A percentile compares a stretch with the other conserved stretches of the same genome.
These are phyloP conservation scores for Propithecus deckenii DNA, from an alignment of 2,797 vertebrate species.

Conservation along the genomic window DNA sequence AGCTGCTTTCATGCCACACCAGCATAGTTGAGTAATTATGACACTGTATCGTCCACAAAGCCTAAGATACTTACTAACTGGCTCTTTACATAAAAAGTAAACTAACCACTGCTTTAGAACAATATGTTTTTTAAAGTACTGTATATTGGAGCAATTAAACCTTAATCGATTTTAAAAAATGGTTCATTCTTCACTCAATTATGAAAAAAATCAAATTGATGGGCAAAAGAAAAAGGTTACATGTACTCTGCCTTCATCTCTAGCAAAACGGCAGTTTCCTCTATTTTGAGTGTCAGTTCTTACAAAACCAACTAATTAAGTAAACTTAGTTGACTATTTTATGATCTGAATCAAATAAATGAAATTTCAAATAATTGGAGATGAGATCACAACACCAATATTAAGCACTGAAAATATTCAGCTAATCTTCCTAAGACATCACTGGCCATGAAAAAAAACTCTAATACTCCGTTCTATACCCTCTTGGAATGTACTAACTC, in stretches of 20 bases:
- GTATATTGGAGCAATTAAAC: background rate
- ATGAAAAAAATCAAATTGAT: background rate
- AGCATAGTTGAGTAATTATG: background rate
- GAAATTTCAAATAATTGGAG: background rate
- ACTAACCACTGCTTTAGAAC: constrained; percentile 11
- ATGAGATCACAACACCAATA: constrained; percentile 9
- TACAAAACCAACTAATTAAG: constrained; percentile 45
- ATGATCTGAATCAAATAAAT: background rate
- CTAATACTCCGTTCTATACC: background rate
- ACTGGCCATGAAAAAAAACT: background rate
- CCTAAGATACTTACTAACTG: constrained; percentile 3
- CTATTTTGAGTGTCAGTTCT: constrained; percentile 46
- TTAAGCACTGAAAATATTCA: constrained; percentile 46
- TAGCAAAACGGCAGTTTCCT: constrained; percentile 33
- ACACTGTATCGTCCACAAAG: background rate
- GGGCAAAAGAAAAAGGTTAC: constrained; percentile 41
- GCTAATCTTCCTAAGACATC: background rate
- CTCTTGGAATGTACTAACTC: constrained; percentile 32
- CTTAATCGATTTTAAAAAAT: constrained; percentile 12
- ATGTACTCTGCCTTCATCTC: background rate
- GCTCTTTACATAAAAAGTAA: constrained; percentile 19
- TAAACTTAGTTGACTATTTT: constrained; percentile 15
- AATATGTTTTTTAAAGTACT: constrained; percentile 27
- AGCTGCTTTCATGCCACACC: background rate
- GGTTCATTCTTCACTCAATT: background rate